Conservation (phyloP, 1,140 invertebrate genomes). For the Drosophila rufa region DNA sequence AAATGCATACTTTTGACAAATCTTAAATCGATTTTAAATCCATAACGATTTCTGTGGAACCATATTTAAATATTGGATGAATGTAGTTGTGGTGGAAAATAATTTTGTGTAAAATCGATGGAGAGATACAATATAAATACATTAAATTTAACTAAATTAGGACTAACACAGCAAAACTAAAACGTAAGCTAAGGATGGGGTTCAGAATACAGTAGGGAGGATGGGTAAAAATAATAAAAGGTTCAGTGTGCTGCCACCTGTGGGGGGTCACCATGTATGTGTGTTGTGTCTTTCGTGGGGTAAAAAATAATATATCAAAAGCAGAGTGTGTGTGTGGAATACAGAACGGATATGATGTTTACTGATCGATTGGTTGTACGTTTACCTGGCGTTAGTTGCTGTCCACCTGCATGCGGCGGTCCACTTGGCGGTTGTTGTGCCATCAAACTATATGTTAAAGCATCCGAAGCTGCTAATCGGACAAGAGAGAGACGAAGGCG, state of each 20-base stretch:
- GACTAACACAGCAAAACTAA: conserved; percentile 30
- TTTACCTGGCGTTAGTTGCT: conserved; percentile 81
- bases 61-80: not conserved
- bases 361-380: conserved; percentile 32
- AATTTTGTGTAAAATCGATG: not conserved
- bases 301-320: conserved; percentile 17
- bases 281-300: conserved; percentile 3
- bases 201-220: not conserved
- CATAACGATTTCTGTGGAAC: not conserved
- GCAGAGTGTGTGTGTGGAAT: not conserved
- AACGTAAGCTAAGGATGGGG: conserved; percentile 6
- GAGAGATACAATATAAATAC: not conserved
- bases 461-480: conserved; percentile 81
- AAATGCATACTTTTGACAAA: no score
- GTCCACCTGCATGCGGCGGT: conserved; percentile 82
- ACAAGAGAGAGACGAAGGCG: conserved; percentile 42
- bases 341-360: conserved; percentile 7
- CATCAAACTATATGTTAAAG: conserved; percentile 85
- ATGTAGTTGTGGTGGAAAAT: not conserved
- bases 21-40: not conserved
- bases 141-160: conserved; percentile 10
- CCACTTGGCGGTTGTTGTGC: conserved; percentile 83
- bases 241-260: conserved; percentile 42
- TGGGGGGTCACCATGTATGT: conserved; percentile 51
- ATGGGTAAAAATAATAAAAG: conserved; percentile 7